Percentiles rank a stretch among this genome's conserved stretches.
These are phyloP conservation scores for Monodelphis domestica DNA, from an alignment of 2,797 vertebrate genomes.

Conservation along the genomic window DNA sequence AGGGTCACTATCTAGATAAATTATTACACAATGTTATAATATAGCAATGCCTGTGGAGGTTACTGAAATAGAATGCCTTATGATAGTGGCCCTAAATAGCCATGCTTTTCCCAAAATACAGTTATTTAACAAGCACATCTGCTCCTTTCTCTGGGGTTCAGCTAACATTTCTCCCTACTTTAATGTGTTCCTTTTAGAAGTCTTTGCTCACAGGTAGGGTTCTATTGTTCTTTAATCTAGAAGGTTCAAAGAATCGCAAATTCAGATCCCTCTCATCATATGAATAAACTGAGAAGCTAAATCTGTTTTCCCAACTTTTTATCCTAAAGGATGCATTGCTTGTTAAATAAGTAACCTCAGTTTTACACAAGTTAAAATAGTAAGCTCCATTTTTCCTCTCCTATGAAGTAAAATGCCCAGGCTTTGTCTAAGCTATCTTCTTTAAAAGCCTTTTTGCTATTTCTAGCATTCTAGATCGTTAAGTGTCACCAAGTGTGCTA, in stretches of 20 bases:
- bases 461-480: slow-evolving; percentile 6
- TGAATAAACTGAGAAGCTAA: not conserved
- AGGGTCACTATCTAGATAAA: not conserved
- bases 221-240: not conserved
- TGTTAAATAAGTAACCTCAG: slow-evolving; percentile 37
- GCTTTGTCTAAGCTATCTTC: not conserved
- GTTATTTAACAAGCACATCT: not conserved
- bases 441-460: not conserved
- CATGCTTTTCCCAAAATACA: not conserved
- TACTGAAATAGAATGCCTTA: not conserved
- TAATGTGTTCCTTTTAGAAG: not conserved
- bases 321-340: not conserved
- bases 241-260: not conserved
- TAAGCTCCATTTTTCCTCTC: not conserved
- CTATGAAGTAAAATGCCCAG: not conserved
- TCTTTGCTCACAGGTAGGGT: not conserved
- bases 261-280: not conserved
- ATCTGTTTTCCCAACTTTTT: not conserved
- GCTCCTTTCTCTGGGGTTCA: not conserved
- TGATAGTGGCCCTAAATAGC: not conserved
- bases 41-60: not conserved
- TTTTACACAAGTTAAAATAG: slow-evolving; percentile 28
- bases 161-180: not conserved
- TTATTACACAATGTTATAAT: not conserved
- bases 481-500: not conserved